phyloP scores from a whole-genome alignment of 2,888 invertebrate genomes.

The Protonemura montana region DNA sequence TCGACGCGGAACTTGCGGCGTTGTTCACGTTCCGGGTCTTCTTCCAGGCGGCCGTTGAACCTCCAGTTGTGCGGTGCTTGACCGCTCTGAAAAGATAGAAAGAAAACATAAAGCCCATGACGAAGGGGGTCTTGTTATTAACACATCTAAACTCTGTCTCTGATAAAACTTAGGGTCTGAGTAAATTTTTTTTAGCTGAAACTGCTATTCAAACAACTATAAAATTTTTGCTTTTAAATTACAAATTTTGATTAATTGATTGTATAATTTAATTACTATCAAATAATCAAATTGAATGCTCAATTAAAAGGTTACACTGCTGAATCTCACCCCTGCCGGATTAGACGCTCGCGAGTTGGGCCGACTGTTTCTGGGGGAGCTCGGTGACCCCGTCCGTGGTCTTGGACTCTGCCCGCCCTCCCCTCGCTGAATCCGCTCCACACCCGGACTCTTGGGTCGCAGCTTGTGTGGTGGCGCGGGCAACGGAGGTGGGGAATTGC shows the following conservation, averaged over 20 bases:
- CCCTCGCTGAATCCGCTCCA: conserved; percentile 56
- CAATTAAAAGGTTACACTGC: too few species aligned
- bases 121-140: too few species aligned
- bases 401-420: conserved; percentile 52
- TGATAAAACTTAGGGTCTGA: too few species aligned
- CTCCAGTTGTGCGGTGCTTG: conserved; percentile 54
- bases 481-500: conserved; percentile 54
- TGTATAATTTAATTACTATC: too few species aligned
- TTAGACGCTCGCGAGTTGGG: conserved; percentile 62
- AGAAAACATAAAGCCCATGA: too few species aligned
- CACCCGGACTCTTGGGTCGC: conserved; percentile 58
- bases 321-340: conserved; percentile 57
- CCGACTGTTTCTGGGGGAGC: conserved; percentile 63
- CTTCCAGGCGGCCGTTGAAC: conserved; percentile 53
- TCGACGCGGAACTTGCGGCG: conserved; percentile 86
- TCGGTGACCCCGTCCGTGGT: conserved; percentile 49
- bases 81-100: conserved; percentile 45
- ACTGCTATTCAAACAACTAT: too few species aligned
- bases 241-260: too few species aligned
- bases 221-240: too few species aligned
- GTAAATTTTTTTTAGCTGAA: too few species aligned
- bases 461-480: conserved; percentile 56
- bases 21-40: conserved; percentile 73
- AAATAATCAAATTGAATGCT: too few species aligned
- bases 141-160: too few species aligned